Evolutionary conservation across 2,113 vertebrate genomes (phyloP), one percentile per base, ranked within the genome.

Genomic region (Proteles cristata): DNA sequence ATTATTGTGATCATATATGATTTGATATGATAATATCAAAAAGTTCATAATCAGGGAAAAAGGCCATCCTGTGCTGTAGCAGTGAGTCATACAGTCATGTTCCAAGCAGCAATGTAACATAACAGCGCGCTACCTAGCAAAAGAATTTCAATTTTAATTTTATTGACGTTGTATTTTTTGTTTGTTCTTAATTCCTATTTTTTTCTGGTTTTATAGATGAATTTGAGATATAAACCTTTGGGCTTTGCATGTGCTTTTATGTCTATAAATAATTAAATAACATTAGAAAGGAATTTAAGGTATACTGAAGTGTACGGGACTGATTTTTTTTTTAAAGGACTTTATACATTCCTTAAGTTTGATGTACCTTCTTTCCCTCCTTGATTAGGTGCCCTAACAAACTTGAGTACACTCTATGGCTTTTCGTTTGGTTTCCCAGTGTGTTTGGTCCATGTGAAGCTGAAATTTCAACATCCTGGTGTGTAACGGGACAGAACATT

Each of bases 251-350:
- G 0, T 33, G 50, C 61, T 66, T 79, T 58, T 48, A 86, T n/a
- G 26, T 79, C 45, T 53, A 3, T 45, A 96, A 74, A 83, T 88
- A 92, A 73, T 93, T 66, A 93, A 90, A 90, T 83, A 68, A 25
- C 4, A 79, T 17, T 65, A 76, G 43, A 55, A 69, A 89, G 71
- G 17, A 91, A 93, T 61, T 77, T 69, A 61, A 79, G 58, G 48
- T 69, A 26, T 33, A 50, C 31, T 33, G 9, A 90, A 66, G 19
- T 74, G 23, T 19, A 5, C 43, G 2, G 58, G 48, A 10, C 26
- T 7, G 4, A 76, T 33, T 31, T 33, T n/a, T 16, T 68, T 86
- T 84, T 69, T 33, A 63, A 90, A 82, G 23, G 68, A 23, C 14
- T 23, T 31, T 88, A 19, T 14, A 23, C 35, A 65, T 55, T 39